Conservation (phyloP, 1,140 invertebrate genomes). For the Palaemon carinicauda region DNA sequence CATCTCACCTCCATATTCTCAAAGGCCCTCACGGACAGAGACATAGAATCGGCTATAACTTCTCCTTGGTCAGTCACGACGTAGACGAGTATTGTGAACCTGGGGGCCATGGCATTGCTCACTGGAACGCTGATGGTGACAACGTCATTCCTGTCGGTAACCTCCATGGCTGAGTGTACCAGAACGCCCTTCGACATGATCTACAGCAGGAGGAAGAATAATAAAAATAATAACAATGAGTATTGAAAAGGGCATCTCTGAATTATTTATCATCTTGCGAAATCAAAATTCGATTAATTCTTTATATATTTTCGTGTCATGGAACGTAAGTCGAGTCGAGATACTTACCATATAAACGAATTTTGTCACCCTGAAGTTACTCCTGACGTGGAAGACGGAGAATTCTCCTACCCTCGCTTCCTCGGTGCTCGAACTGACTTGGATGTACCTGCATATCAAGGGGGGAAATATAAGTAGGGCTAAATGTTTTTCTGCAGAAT, state of each 20-base stretch:
- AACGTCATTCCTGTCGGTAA: constrained; percentile 59
- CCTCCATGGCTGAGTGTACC: constrained; percentile 61
- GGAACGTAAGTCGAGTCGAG: no score
- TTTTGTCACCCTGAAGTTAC: constrained; percentile 64
- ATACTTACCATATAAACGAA: constrained; percentile 66
- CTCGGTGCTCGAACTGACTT: constrained; percentile 50
- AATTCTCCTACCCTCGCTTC: constrained; percentile 64
- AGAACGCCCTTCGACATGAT: constrained; percentile 67
- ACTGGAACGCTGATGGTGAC: constrained; percentile 66
- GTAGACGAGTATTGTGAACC: constrained; percentile 70
- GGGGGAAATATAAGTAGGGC: no score
- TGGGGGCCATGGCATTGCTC: constrained; percentile 70
- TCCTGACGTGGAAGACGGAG: constrained; percentile 66
- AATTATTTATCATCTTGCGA: no score
- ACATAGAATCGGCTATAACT: constrained; percentile 69
- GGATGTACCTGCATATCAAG: constrained; percentile 50
- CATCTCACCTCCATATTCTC: constrained; percentile 28
- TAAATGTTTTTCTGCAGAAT: no score
- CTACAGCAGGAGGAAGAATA: background rate
- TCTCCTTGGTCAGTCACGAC: constrained; percentile 66
- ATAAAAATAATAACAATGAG: no score
- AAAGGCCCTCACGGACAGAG: constrained; percentile 70
- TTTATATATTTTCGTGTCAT: no score
- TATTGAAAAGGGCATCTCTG: no score
- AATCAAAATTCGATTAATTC: no score